A percentile compares a stretch with the other conserved stretches of the same genome.
These are phyloP conservation scores for Rallus limicola DNA, from an alignment of 2,113 vertebrate genomes.

Conservation along the genomic window DNA sequence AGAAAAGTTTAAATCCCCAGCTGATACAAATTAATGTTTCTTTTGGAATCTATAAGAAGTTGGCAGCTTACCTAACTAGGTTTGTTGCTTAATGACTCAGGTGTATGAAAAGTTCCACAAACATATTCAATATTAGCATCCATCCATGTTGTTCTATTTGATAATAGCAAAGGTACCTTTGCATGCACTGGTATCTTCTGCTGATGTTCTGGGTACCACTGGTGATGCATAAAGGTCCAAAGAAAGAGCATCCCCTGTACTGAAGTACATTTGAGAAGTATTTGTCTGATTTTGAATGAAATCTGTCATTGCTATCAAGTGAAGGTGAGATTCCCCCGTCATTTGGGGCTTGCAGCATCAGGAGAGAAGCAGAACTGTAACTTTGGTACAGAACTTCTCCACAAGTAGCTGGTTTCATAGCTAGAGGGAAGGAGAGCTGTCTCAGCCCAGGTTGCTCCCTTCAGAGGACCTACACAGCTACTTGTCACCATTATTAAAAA, in stretches of 20 bases:
- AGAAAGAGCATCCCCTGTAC: background rate
- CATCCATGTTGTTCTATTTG: background rate
- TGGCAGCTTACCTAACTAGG: background rate
- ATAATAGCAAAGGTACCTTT: background rate
- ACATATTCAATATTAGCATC: background rate
- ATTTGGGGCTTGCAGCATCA: background rate
- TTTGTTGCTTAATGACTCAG: background rate
- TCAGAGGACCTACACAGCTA: background rate
- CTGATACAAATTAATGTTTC: background rate
- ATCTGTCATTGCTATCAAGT: background rate
- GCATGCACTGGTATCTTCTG: background rate
- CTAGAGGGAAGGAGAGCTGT: conserved; percentile 26
- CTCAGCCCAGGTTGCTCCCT: background rate
- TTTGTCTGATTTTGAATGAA: background rate
- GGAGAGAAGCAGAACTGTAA: conserved; percentile 43
- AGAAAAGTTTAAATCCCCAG: background rate
- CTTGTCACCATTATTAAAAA: background rate
- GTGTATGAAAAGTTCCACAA: background rate
- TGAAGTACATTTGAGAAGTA: background rate
- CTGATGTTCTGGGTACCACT: background rate
- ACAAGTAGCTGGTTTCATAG: background rate
- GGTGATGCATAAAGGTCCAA: background rate
- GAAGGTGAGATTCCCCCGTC: background rate
- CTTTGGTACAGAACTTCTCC: background rate
- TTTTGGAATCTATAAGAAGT: background rate